Conservation (phyloP, 2,888 invertebrate species). For the Capitulum mitella region DNA sequence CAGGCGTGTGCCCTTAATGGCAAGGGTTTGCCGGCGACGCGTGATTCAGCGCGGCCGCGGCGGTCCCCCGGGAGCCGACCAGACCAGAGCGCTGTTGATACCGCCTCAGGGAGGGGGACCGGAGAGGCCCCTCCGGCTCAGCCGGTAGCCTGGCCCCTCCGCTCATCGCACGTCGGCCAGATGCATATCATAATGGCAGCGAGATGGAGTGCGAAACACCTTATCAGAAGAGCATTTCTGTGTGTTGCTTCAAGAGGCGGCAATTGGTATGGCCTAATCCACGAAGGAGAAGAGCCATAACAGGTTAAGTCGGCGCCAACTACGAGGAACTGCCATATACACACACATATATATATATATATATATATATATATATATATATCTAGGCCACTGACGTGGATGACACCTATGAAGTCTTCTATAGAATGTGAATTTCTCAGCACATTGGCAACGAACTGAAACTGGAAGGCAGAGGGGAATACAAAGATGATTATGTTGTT, state of each 20-base stretch:
- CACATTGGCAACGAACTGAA: too few relatives aligned
- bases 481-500: too few relatives aligned
- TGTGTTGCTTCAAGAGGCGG: too few relatives aligned
- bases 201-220: too few relatives aligned
- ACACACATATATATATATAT: constrained; percentile 2
- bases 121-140: background rate
- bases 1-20: background rate
- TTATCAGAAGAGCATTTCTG: background rate
- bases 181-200: too few relatives aligned
- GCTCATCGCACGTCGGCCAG: background rate
- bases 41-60: background rate
- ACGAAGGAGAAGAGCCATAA: too few relatives aligned
- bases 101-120: background rate
- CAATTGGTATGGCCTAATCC: too few relatives aligned
- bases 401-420: background rate
- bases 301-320: too few relatives aligned
- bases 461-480: too few relatives aligned
- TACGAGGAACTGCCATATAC: too few relatives aligned
- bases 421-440: background rate
- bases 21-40: background rate
- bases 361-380: constrained; percentile 14
- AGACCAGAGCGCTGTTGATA: background rate
- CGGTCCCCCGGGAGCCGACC: background rate
- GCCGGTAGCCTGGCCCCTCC: background rate
- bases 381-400: too few relatives aligned